phyloP scores from a whole-genome alignment of 2,888 invertebrate species.

The Tetragonula carbonaria region DNA sequence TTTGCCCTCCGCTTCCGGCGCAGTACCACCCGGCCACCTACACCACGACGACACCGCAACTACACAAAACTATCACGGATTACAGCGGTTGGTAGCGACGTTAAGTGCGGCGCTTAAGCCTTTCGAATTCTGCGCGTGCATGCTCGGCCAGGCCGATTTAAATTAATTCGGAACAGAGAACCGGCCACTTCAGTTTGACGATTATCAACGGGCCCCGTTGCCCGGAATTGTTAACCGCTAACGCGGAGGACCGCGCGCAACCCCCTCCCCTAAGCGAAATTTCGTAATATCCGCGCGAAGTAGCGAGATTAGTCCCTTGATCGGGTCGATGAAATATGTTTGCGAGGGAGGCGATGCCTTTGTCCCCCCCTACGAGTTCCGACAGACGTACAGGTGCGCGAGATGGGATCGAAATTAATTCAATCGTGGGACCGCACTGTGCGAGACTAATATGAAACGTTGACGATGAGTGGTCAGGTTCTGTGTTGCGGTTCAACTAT shows the following conservation, averaged over 20 bases:
- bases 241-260: background rate
- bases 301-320: background rate
- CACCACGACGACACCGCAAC: conserved; percentile 79
- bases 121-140: conserved; percentile 48
- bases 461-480: background rate
- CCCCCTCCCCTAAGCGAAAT: conserved; percentile 8
- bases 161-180: conserved; percentile 45
- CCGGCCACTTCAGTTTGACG: conserved; percentile 12
- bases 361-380: background rate
- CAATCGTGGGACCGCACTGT: background rate
- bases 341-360: background rate
- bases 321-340: conserved; percentile 2
- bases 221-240: conserved; percentile 28
- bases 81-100: conserved; percentile 77
- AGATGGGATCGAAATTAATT: background rate
- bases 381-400: background rate
- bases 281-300: background rate
- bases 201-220: conserved; percentile 28
- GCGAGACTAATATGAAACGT: background rate
- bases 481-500: background rate
- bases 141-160: conserved; percentile 49
- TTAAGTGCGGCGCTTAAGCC: conserved; percentile 60
- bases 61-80: conserved; percentile 80
- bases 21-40: conserved; percentile 81
- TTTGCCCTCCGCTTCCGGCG: conserved; percentile 82